These are phyloP conservation scores for Lampris megalopsis DNA, from an alignment of 2,113 vertebrate genomes.

Conservation along the genomic window DNA sequence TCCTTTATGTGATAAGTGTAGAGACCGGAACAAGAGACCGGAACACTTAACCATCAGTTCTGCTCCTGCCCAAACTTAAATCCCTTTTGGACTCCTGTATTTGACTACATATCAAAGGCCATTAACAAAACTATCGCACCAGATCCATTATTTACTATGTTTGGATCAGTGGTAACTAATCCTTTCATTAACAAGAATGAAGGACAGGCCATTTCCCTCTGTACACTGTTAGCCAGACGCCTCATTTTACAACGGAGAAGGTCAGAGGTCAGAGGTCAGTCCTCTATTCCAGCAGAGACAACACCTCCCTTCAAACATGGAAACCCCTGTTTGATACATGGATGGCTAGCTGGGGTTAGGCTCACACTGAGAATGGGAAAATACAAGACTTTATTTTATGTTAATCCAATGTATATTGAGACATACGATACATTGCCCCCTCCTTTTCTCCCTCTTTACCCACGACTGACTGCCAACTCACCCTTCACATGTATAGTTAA, in stretches of 20 bases:
- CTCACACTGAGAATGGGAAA: no score
- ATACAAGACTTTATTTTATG: no score
- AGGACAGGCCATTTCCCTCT: neutral
- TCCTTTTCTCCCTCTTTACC: no score
- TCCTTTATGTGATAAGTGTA: neutral
- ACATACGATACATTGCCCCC: no score
- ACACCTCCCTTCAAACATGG: no score
- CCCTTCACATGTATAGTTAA: no score
- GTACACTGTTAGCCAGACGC: neutral
- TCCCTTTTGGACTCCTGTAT: neutral
- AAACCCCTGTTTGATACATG: no score
- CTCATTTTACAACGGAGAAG: neutral
- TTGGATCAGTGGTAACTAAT: constrained; percentile 2
- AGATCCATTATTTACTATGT: neutral
- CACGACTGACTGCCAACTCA: no score
- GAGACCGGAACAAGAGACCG: neutral
- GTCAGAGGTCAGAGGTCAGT: neutral
- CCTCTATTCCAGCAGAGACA: neutral
- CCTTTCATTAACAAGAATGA: neutral
- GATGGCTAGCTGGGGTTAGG: no score
- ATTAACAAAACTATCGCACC: neutral
- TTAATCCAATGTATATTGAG: no score
- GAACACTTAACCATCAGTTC: neutral
- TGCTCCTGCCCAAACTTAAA: constrained; percentile 2
- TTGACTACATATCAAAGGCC: neutral